Evolutionary conservation across 1,140 invertebrate species (phyloP).

Genomic region (Drosophila takahashii): DNA sequence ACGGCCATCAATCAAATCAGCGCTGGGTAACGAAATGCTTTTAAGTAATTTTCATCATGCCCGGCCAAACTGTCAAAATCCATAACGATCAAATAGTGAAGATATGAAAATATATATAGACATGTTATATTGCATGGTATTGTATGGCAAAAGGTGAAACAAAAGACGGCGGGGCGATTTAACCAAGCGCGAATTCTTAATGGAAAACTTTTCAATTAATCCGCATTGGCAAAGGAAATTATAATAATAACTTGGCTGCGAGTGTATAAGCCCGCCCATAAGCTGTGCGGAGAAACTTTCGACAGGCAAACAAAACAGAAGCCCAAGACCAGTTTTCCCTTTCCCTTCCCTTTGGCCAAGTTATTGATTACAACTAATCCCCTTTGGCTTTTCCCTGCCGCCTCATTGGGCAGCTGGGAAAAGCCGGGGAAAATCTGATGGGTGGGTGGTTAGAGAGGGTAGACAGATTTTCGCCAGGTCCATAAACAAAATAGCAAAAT

Average conservation of each 20-base stretch:
- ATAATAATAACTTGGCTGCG: constrained; percentile 74
- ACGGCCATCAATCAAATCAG: constrained; percentile 81
- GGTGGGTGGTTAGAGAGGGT: background rate
- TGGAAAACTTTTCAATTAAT: constrained; percentile 83
- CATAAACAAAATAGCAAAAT: constrained; percentile 80
- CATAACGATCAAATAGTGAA: constrained; percentile 78
- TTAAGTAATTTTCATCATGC: constrained; percentile 80
- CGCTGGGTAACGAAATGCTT: constrained; percentile 70
- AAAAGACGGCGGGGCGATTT: constrained; percentile 41
- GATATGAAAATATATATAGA: constrained; percentile 15
- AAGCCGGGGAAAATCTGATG: background rate
- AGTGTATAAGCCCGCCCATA: constrained; percentile 42
- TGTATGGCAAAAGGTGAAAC: constrained; percentile 31
- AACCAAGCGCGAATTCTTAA: constrained; percentile 79
- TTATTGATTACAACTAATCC: constrained; percentile 83
- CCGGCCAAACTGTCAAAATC: constrained; percentile 72
- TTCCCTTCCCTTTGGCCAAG: constrained; percentile 46
- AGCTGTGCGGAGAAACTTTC: constrained; percentile 70
- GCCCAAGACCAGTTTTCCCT: constrained; percentile 36
- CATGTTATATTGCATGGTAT: background rate
- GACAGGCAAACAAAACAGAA: constrained; percentile 70
- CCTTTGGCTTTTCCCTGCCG: constrained; percentile 78
- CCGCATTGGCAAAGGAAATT: constrained; percentile 77
- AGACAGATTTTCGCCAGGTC: constrained; percentile 65
- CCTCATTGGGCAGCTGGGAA: constrained; percentile 68